Conservation (phyloP, 2,113 vertebrate species). For the Procavia capensis region DNA sequence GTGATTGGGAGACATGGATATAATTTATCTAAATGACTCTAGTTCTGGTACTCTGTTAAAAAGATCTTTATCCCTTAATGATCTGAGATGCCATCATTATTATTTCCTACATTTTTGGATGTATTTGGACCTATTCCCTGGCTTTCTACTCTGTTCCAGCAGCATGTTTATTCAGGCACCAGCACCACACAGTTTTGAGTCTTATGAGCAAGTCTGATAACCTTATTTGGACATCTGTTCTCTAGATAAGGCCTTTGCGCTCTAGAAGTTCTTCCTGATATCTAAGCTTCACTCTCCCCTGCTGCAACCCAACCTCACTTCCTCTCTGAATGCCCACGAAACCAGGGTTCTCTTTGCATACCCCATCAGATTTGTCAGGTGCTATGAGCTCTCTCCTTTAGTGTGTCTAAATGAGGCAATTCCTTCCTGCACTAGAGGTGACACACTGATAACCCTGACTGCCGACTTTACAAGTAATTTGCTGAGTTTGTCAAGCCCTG, state of each 20-base stretch:
- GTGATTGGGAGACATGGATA: background rate
- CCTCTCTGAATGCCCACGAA: background rate
- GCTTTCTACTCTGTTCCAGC: background rate
- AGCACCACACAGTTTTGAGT: background rate
- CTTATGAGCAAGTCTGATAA: background rate
- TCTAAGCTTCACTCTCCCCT: background rate
- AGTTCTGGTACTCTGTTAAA: background rate
- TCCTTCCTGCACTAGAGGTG: constrained; percentile 45
- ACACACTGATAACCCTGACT: constrained; percentile 50
- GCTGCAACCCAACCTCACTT: background rate
- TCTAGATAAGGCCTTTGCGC: background rate
- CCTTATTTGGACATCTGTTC: background rate
- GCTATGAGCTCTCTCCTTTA: background rate
- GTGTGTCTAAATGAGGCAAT: constrained; percentile 36
- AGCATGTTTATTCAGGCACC: background rate
- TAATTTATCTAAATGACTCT: background rate
- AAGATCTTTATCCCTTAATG: background rate
- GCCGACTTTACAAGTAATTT: constrained; percentile 59
- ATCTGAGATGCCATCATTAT: background rate
- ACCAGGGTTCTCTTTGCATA: background rate
- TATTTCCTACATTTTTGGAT: background rate
- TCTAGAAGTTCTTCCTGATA: background rate
- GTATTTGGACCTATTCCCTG: background rate
- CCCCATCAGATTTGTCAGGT: background rate
- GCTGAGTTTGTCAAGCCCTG: constrained; percentile 64